Evolutionary conservation across 2,888 invertebrate species (phyloP), one percentile per base, ranked within the genome.

Genomic region (Isoperla grammatica): DNA sequence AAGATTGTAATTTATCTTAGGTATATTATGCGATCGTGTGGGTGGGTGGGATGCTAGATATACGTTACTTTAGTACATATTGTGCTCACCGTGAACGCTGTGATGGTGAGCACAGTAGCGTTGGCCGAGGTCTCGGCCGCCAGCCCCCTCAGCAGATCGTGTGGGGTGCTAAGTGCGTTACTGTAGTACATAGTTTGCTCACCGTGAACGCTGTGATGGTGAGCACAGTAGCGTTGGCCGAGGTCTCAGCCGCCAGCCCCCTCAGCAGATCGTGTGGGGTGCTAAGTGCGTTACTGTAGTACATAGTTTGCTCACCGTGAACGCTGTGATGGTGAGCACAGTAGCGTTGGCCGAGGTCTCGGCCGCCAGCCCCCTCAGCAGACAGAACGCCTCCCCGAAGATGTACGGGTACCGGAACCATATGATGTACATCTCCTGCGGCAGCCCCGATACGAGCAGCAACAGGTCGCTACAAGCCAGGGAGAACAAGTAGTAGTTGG

Each of bases 401-500:
- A 86, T 79, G 69, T 88, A 89, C 0, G 87, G 86, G 78, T 86
- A 86, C 67, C 69, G 87, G 61, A 82, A 83, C 89, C 89, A 90
- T 46, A 87, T 79, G 63, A 79, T 79, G 71, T 89, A 84, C 59
- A 90, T 79, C 71, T 94, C 93, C 53, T 87, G 81, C 0, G 93
- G 93, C 65, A 93, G 75, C 6, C 93, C 93, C 69, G 87, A 82
- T 4, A 87, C 72, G 20, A 90, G 75, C 9, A 90, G 76, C 49
- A 90, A 76, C 12, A 90, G 75, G 73, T 91, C 90, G 1, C 88
- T 88, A 12, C 90, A 79, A 1, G 90, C 88, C 64, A 90, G 76
- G 69, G 86, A 88, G 76, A 90, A 88, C 39, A 90, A 78, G 71
- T 90, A 90, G 71, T 87, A 90, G 74, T 90, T 90, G 4, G 90